These are phyloP conservation scores for Endotricha flammealis DNA, from an alignment of 2,888 invertebrate species.

Conservation along the genomic window DNA sequence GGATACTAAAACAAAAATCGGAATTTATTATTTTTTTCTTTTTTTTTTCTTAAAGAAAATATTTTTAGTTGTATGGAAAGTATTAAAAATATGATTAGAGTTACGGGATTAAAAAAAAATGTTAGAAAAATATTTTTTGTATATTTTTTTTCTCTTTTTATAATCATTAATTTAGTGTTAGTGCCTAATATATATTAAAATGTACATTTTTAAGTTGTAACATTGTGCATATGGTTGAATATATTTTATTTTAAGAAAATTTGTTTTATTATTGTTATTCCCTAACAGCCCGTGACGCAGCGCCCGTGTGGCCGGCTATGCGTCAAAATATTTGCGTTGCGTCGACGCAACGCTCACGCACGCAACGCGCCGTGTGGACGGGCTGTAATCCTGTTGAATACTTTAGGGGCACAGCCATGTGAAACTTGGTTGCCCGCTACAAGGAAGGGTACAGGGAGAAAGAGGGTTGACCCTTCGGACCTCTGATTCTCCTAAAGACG, in stretches of 20 bases:
- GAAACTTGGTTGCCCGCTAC: too few species aligned
- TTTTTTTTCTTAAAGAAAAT: conserved; percentile 4
- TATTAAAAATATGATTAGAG: too few species aligned
- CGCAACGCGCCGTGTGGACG: too few species aligned
- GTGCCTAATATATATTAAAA: conserved; percentile 19
- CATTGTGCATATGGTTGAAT: conserved; percentile 56
- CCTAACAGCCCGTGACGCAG: too few species aligned
- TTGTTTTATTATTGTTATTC: conserved; percentile 5
- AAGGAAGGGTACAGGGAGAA: too few species aligned
- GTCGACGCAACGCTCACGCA: too few species aligned
- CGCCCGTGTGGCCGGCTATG: too few species aligned
- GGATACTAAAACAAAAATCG: neutral
- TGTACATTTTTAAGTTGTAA: conserved; percentile 52
- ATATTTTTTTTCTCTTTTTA: neutral
- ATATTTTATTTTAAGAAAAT: conserved; percentile 54
- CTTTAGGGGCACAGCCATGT: too few species aligned
- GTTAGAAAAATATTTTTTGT: conserved; percentile 1
- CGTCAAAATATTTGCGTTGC: too few species aligned
- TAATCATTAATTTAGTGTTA: conserved; percentile 12
- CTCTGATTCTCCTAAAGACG: too few species aligned
- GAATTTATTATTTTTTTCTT: neutral
- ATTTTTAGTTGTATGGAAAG: conserved; percentile 1
- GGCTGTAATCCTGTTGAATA: too few species aligned
- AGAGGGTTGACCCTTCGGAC: too few species aligned
- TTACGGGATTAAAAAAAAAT: conserved; percentile 5